Percentiles rank a stretch among this genome's conserved stretches.
Evolutionary conservation across 2,888 invertebrate species (phyloP).

Genomic region (Lithophane socia): DNA sequence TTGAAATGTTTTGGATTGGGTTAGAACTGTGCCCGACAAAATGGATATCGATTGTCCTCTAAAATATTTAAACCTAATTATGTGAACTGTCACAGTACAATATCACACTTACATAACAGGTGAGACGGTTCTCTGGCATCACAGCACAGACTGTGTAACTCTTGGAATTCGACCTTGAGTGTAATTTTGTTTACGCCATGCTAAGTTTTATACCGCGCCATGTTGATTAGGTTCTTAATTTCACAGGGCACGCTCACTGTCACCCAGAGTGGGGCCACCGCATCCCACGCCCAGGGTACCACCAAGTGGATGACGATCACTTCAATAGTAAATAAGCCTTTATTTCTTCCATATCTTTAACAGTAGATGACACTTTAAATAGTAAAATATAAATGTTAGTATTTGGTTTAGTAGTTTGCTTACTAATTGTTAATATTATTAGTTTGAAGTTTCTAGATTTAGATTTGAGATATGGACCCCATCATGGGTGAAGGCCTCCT

Average conservation of each 20-base stretch:
- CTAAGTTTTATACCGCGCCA: constrained; percentile 65
- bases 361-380: too few relatives aligned
- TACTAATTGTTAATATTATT: too few relatives aligned
- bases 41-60: neutral
- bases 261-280: constrained; percentile 12
- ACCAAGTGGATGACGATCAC: neutral
- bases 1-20: constrained; percentile 3
- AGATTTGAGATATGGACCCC: too few relatives aligned
- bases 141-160: neutral
- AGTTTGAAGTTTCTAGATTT: too few relatives aligned
- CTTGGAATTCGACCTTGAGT: constrained; percentile 48
- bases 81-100: neutral
- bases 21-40: constrained; percentile 6
- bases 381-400: neutral
- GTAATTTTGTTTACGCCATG: constrained; percentile 68
- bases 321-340: neutral
- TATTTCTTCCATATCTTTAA: too few relatives aligned
- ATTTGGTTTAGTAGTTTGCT: neutral
- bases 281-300: neutral
- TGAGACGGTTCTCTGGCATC: neutral
- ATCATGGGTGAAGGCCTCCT: too few relatives aligned
- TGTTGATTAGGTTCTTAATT: constrained; percentile 67
- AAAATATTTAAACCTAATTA: constrained; percentile 4
- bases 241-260: constrained; percentile 60
- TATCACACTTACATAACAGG: neutral